phyloP scores from a whole-genome alignment of 2,113 vertebrate species.

The Calonectris borealis region DNA sequence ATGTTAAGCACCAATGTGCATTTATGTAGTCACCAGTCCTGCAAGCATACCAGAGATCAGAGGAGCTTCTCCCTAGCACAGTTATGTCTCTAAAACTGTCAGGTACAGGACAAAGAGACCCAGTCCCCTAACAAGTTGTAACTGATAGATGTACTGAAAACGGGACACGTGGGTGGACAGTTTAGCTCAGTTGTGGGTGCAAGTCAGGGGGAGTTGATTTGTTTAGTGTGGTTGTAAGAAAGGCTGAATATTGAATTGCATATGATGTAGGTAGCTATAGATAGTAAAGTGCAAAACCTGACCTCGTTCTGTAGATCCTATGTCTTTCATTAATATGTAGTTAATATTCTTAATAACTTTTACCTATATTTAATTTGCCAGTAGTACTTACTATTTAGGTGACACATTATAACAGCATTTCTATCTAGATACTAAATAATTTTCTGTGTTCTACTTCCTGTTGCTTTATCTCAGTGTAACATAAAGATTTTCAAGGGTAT shows the following conservation, averaged over 20 bases:
- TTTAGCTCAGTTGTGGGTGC: neutral
- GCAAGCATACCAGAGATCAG: neutral
- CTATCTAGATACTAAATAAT: neutral
- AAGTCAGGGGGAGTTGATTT: neutral
- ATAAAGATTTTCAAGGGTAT: neutral
- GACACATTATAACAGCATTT: neutral
- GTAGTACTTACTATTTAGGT: neutral
- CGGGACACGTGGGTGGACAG: fast-evolving
- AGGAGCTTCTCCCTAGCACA: neutral
- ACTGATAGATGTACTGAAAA: neutral
- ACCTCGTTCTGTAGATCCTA: neutral
- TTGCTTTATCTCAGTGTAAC: neutral
- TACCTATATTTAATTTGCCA: neutral
- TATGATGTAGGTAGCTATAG: neutral
- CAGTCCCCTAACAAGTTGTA: fast-evolving
- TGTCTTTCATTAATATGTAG: neutral
- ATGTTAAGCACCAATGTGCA: neutral
- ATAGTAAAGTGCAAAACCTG: neutral
- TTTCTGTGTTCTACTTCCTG: neutral
- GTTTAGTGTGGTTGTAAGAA: neutral
- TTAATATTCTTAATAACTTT: neutral
- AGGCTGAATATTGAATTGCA: neutral
- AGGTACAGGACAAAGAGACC: neutral
- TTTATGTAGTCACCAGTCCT: no score
- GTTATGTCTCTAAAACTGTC: neutral